Evolutionary conservation across 2,888 invertebrate genomes (phyloP).

Genomic region (Alentia gelatinosa): DNA sequence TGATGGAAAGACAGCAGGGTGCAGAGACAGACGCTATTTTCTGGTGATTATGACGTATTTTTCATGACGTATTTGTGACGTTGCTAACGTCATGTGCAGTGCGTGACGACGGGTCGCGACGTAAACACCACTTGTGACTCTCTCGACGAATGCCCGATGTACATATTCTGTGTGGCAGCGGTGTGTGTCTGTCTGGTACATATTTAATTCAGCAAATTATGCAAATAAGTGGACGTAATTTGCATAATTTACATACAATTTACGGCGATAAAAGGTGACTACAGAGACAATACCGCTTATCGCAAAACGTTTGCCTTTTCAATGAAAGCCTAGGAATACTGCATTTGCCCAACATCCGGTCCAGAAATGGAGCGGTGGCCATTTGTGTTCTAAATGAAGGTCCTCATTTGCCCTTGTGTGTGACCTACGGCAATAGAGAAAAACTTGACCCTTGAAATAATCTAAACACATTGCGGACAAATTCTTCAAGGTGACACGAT

Average conservation of each 20-base stretch:
- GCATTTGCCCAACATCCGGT: not conserved
- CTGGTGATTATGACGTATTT: conserved; percentile 14
- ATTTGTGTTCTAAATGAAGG: not conserved
- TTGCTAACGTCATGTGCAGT: no score
- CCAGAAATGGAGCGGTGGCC: not conserved
- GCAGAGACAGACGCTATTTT: not conserved
- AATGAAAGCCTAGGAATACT: not conserved
- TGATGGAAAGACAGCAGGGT: no score
- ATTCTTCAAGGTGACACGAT: no score
- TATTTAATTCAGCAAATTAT: not conserved
- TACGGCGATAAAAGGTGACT: not conserved
- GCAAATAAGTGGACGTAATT: not conserved
- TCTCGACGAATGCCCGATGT: no score
- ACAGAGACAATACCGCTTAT: not conserved
- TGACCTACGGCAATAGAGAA: no score
- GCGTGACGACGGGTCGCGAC: no score
- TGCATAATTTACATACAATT: not conserved
- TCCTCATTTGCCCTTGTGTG: no score
- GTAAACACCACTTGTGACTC: no score
- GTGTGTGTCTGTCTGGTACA: not conserved
- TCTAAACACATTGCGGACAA: no score
- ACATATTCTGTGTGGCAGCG: not conserved
- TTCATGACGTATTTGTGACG: no score
- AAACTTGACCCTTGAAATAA: no score
- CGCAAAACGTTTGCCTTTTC: not conserved